Base-by-base conservation (phyloP, 2,113 vertebrate genomes). In the Daboia siamensis region DNA sequence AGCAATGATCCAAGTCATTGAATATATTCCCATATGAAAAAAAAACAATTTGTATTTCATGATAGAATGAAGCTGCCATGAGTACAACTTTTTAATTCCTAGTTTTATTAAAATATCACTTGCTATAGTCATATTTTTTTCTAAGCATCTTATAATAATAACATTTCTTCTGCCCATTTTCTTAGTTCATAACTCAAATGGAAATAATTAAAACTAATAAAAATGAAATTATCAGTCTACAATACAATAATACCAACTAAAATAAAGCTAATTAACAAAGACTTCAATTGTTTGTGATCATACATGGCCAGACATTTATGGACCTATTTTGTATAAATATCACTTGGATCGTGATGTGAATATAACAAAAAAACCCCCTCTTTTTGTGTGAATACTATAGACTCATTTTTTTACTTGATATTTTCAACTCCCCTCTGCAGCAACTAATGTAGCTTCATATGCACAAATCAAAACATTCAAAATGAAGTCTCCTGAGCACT, bases 361-460 rank as follows among this genome's bases (percentile, higher is more conserved):
- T 51, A 46, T 29, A 12, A 59, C 80, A 88, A 39, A 88, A 44
- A 44, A 84, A 74, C 48, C 33, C 21, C n/a, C 52, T 29, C 7
- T 55, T 80, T 44, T 92, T 46, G 17, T 26, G 84, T 23, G 15
- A 48, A 86, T 1, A 44, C 46, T 86, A 90, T 64, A 90, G 59
- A 90, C 74, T 86, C 21, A 92, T 88, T 33, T 20, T 92, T 88
- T 85, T 24, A 92, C 55, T 52, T 86, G 91, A 89, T 89, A 89
- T 89, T 84, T 92, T 48, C 69, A 92, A 89, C 85, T 44, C 48
- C 52, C 48, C 54, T 92, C 84, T 89, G 44, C 59, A 39, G 84
- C 48, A 74, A 89, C 44, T 21, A 55, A 92, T 52, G 39, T 57
- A 69, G 87, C 59, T 89, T 92, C 64, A 85, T 69, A 51, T 88